phyloP scores from a whole-genome alignment of 2,797 vertebrate genomes.

The Notolabrus celidotus region DNA sequence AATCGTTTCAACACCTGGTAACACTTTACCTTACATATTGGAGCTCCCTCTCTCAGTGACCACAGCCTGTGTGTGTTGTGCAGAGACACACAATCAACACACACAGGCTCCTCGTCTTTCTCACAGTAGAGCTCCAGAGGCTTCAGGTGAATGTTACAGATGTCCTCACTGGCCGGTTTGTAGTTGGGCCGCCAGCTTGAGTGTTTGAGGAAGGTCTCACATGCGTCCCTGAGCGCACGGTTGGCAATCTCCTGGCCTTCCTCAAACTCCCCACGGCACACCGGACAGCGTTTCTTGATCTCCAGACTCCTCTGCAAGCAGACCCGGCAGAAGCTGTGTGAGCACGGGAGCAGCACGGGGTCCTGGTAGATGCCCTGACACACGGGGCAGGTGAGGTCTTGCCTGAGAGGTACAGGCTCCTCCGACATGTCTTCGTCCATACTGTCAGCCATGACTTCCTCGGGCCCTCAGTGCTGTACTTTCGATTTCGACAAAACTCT shows the following conservation, averaged over 20 bases:
- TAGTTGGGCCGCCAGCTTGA: neutral
- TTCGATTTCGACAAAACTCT: constrained; percentile 37
- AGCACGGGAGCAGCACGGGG: constrained; percentile 85
- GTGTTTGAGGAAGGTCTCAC: constrained; percentile 71
- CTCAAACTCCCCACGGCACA: constrained; percentile 65
- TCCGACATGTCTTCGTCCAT: constrained; percentile 57
- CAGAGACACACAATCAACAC: constrained; percentile 78
- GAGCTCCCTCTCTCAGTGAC: constrained; percentile 46
- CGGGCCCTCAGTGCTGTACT: constrained; percentile 18
- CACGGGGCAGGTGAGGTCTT: constrained; percentile 86
- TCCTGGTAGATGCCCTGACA: constrained; percentile 85
- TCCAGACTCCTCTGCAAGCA: constrained; percentile 76
- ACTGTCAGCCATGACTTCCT: constrained; percentile 17
- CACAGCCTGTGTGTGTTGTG: constrained; percentile 75
- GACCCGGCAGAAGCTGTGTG: constrained; percentile 88
- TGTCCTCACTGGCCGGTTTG: neutral
- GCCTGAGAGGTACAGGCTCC: constrained; percentile 48
- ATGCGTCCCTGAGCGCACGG: constrained; percentile 71
- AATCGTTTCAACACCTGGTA: neutral
- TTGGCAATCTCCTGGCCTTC: constrained; percentile 62
- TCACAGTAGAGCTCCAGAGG: constrained; percentile 81
- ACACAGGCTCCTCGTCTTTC: constrained; percentile 83
- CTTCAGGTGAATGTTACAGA: constrained; percentile 78
- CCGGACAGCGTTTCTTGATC: constrained; percentile 56
- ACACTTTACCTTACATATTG: constrained; percentile 72